Evolutionary conservation across 92 coral and sea anemone species (phyloP).

Genomic region (Epizoanthus rinbou): DNA sequence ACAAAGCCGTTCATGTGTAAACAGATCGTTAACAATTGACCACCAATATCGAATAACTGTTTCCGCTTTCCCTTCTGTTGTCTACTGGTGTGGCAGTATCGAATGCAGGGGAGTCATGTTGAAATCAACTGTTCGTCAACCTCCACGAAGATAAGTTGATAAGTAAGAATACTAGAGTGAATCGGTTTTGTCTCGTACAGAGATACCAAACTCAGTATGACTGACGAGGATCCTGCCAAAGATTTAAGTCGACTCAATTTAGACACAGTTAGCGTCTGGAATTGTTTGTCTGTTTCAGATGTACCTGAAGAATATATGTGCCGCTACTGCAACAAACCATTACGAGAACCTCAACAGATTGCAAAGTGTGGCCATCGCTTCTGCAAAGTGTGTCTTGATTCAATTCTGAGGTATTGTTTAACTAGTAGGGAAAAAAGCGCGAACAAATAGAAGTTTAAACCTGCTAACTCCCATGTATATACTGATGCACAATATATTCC

Average conservation of each 20-base stretch:
- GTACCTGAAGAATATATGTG: conserved; percentile 58
- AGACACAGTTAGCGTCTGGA: conserved; percentile 41
- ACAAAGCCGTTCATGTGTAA: too few relatives aligned
- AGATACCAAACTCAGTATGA: neutral
- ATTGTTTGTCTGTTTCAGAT: conserved; percentile 46
- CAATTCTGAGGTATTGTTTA: conserved; percentile 56
- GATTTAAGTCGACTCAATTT: too few relatives aligned
- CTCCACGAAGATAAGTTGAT: neutral
- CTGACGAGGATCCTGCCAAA: too few relatives aligned
- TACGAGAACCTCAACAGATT: conserved; percentile 69
- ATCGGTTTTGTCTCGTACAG: neutral
- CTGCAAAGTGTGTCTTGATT: conserved; percentile 56
- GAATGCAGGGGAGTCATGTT: too few relatives aligned
- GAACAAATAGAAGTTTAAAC: too few relatives aligned
- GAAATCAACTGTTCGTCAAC: too few relatives aligned
- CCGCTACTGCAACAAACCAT: conserved; percentile 53
- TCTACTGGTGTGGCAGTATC: too few relatives aligned
- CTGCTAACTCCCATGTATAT: neutral
- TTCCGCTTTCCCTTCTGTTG: too few relatives aligned
- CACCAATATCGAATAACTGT: too few relatives aligned
- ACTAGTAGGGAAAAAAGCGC: too few relatives aligned
- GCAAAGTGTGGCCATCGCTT: conserved; percentile 77
- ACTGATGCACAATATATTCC: neutral
- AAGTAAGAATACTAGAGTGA: neutral
- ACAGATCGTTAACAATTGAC: too few relatives aligned